Percentiles rank a stretch among this genome's conserved stretches.
phyloP scores from a whole-genome alignment of 2,113 vertebrate species.

The Pteruthius melanotis region DNA sequence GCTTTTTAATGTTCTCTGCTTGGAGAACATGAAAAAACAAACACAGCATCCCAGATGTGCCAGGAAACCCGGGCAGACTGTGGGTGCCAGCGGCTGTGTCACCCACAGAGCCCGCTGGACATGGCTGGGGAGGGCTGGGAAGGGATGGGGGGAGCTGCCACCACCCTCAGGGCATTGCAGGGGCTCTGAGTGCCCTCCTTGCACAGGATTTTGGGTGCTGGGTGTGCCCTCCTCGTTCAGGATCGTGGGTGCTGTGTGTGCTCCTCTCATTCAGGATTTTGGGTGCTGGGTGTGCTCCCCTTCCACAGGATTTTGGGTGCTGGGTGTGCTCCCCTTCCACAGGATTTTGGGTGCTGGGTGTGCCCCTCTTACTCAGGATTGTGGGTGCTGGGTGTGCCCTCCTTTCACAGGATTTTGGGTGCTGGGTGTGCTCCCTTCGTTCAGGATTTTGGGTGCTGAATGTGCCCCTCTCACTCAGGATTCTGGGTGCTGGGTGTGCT shows the following conservation, averaged over 20 bases:
- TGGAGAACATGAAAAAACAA: background rate
- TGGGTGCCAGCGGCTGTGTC: fast-evolving
- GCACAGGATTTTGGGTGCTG: background rate
- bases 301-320: fast-evolving
- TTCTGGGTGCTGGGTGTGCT: too few species aligned
- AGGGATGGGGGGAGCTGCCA: background rate
- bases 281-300: fast-evolving
- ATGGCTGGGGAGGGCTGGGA: fast-evolving
- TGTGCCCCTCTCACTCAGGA: too few species aligned
- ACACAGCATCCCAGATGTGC: background rate
- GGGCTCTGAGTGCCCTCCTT: background rate
- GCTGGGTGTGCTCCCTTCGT: fast-evolving
- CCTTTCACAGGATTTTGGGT: fast-evolving
- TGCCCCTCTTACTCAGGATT: too few species aligned
- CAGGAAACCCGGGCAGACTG: background rate
- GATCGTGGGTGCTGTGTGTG: fast-evolving
- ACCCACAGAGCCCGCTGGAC: background rate
- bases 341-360: too few species aligned
- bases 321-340: fast-evolving
- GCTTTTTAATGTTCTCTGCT: too few species aligned
- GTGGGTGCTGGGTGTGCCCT: background rate
- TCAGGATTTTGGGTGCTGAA: too few species aligned
- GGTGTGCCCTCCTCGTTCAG: fast-evolving
- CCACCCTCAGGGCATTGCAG: fast-evolving
- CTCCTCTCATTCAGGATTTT: background rate